A percentile compares a stretch with the other conserved stretches of the same genome.
Conservation (phyloP, 2,888 invertebrate genomes). For the Lepidocyrtoides sp. region DNA sequence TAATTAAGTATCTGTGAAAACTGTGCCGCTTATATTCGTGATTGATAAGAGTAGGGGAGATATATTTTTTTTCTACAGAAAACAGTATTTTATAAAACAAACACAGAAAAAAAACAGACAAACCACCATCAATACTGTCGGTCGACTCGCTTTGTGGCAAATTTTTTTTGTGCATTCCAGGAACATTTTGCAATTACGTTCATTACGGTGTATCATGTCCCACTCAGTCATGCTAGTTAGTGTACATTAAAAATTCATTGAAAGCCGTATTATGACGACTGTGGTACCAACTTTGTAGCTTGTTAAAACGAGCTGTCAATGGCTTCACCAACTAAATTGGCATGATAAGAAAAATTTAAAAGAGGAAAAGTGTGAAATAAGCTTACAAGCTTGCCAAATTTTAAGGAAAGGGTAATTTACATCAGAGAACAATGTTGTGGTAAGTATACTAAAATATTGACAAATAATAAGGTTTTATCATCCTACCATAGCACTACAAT, state of each 20-base stretch:
- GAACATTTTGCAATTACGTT: neutral
- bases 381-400: neutral
- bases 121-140: neutral
- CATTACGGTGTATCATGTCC: neutral
- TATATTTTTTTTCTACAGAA: neutral
- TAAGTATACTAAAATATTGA: neutral
- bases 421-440: neutral
- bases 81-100: too few relatives aligned
- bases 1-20: conserved; percentile 38
- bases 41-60: neutral
- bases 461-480: neutral
- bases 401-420: neutral
- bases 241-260: neutral
- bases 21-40: neutral
- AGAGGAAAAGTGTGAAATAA: conserved; percentile 37
- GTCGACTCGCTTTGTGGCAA: neutral
- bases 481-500: too few relatives aligned
- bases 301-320: conserved; percentile 47
- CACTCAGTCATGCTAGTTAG: neutral
- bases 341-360: neutral
- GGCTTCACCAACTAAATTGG: neutral
- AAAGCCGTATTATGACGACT: neutral
- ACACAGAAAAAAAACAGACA: neutral
- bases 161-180: neutral
- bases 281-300: neutral